A percentile compares a stretch with the other conserved stretches of the same genome.
These are phyloP conservation scores for Rissa tridactyla DNA, from an alignment of 2,113 vertebrate genomes.

Conservation along the genomic window DNA sequence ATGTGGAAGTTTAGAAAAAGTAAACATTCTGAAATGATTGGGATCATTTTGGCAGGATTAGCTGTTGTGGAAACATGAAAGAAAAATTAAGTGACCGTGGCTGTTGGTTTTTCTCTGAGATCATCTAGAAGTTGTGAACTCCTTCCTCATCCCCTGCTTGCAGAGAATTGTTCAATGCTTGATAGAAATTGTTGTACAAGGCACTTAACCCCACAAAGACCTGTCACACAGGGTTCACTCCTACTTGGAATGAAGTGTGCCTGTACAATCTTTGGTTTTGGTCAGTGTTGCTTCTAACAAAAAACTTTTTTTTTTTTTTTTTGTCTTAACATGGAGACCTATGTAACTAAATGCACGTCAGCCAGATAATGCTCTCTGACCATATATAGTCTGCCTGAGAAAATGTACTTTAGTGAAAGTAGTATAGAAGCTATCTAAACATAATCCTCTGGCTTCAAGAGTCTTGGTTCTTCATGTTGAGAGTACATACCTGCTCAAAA, in stretches of 20 bases:
- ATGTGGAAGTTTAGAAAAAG: neutral
- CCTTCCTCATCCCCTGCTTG: neutral
- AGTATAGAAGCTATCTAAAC: neutral
- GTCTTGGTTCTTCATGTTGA: neutral
- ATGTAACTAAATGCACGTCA: neutral
- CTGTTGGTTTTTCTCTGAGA: neutral
- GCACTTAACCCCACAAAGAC: neutral
- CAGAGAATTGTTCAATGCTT: neutral
- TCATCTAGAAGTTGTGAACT: neutral
- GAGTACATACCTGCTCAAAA: neutral
- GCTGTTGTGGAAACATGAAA: neutral
- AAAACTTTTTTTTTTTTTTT: neutral
- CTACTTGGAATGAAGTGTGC: neutral
- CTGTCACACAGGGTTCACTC: neutral
- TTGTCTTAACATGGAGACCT: neutral
- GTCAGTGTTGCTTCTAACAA: neutral
- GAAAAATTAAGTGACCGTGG: neutral
- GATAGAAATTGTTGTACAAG: neutral
- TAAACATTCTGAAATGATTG: neutral
- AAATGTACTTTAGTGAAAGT: neutral
- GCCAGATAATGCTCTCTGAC: neutral
- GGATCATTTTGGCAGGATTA: neutral
- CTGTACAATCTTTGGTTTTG: neutral
- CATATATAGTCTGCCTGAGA: conserved; percentile 3
- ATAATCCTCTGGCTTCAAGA: neutral